These are phyloP conservation scores for Artibeus jamaicensis DNA, from an alignment of 2,797 vertebrate species.

Conservation along the genomic window DNA sequence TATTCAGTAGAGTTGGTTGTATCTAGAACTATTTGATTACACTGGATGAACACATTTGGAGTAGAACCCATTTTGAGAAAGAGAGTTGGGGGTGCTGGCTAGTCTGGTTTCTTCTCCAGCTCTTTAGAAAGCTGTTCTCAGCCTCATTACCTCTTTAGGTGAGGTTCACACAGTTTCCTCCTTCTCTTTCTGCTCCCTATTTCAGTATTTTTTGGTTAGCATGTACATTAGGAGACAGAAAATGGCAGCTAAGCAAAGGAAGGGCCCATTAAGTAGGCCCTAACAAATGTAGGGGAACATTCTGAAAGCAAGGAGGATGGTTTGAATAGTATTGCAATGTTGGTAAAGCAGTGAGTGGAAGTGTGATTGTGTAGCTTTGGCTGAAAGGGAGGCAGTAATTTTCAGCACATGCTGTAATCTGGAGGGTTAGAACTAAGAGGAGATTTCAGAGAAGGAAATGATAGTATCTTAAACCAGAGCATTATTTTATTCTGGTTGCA, in stretches of 20 bases:
- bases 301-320: conserved; percentile 16
- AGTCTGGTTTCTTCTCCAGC: neutral
- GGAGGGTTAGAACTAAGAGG: conserved; percentile 51
- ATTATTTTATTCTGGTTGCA: conserved; percentile 60
- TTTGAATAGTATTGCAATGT: conserved; percentile 56
- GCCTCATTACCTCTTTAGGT: neutral
- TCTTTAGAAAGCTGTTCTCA: neutral
- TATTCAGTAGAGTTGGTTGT: neutral
- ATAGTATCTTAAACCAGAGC: conserved; percentile 58
- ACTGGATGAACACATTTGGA: neutral
- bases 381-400: conserved; percentile 59
- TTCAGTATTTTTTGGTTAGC: neutral
- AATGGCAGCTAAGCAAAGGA: neutral
- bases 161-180: neutral
- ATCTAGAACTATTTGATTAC: neutral
- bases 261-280: neutral
- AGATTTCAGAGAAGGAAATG: conserved; percentile 63
- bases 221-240: neutral
- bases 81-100: neutral
- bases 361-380: conserved; percentile 48
- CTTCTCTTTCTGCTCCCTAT: neutral
- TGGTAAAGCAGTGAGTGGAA: conserved; percentile 33
- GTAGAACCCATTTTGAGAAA: neutral
- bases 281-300: conserved; percentile 27
- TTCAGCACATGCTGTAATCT: conserved; percentile 69